Conservation (phyloP, 2,888 invertebrate species). For the Zhengitettix transpicula region DNA sequence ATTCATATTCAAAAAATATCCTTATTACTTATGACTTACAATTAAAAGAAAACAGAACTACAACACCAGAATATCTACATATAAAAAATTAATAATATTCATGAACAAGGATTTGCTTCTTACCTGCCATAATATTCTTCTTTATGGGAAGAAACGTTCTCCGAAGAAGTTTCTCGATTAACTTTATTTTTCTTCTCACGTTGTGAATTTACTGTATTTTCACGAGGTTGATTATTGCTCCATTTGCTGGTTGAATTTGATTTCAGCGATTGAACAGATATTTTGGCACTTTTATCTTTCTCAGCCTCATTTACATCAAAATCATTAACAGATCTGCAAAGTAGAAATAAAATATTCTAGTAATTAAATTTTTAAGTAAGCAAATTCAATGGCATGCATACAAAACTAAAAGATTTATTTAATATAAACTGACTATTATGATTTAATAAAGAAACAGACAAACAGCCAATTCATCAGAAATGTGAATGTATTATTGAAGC, state of each 20-base stretch:
- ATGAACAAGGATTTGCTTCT: constrained; percentile 1
- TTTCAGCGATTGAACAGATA: constrained; percentile 19
- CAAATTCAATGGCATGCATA: no score
- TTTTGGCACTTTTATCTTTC: constrained; percentile 28
- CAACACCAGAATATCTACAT: background rate
- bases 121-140: constrained; percentile 33
- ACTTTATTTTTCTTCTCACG: constrained; percentile 32
- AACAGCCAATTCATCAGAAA: background rate
- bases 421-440: no score
- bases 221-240: constrained; percentile 31
- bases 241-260: constrained; percentile 23
- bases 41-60: background rate
- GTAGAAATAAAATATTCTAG: background rate
- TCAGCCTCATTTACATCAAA: constrained; percentile 30
- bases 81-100: background rate
- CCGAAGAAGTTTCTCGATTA: constrained; percentile 23
- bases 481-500: no score
- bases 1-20: no score
- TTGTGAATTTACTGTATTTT: constrained; percentile 29
- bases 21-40: background rate
- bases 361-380: no score
- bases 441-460: background rate
- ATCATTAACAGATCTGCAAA: constrained; percentile 28
- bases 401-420: no score
- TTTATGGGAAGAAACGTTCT: constrained; percentile 19